phyloP scores from a whole-genome alignment of 2,113 vertebrate genomes.

The Centropus unirufus region DNA sequence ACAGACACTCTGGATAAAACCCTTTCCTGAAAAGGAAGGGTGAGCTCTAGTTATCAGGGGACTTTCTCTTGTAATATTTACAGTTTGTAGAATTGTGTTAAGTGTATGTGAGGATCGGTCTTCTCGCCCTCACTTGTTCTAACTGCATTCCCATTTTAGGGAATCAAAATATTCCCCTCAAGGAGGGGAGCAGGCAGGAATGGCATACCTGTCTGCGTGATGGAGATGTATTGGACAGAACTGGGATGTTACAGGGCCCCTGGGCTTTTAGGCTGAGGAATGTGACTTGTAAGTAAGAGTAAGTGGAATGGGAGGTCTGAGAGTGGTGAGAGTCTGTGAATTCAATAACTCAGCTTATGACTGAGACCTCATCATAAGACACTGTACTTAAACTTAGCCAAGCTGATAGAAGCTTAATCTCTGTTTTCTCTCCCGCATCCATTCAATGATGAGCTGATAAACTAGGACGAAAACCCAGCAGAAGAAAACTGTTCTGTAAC shows the following conservation, averaged over 20 bases:
- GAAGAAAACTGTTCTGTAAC: neutral
- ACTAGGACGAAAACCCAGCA: neutral
- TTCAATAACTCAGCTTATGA: neutral
- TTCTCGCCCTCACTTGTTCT: neutral
- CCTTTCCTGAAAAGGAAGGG: neutral
- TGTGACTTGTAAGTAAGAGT: neutral
- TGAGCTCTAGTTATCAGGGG: neutral
- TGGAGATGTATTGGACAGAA: neutral
- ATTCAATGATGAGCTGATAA: neutral
- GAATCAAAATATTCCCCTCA: too few species aligned
- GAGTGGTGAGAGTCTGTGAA: neutral
- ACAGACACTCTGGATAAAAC: neutral
- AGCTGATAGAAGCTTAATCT: neutral
- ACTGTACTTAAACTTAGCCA: neutral
- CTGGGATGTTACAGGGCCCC: neutral
- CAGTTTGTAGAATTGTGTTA: neutral
- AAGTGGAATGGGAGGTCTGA: neutral
- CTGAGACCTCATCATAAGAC: neutral
- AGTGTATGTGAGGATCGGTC: neutral
- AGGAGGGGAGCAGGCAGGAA: neutral
- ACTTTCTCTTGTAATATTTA: neutral
- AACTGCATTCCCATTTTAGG: neutral
- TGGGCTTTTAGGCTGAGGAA: neutral
- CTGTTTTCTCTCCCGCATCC: neutral
- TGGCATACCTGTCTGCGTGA: accelerated